Conservation (phyloP, 2,113 vertebrate genomes). For the Nothoprocta perdicaria region DNA sequence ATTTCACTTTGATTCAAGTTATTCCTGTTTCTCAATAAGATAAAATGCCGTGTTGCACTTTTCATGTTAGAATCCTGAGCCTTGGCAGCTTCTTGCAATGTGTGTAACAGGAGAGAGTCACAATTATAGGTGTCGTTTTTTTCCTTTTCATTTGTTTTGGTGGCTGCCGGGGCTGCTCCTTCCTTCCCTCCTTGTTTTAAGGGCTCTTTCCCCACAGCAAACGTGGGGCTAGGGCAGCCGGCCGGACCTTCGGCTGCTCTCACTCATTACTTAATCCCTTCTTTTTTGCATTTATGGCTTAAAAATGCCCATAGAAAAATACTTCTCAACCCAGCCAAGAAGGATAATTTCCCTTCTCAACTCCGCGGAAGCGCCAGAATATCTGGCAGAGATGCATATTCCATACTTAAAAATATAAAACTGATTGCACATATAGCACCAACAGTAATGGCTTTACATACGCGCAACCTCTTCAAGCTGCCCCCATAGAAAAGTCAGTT, state of each 20-base stretch:
- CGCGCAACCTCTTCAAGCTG: not conserved
- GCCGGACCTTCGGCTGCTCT: not conserved
- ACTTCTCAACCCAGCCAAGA: not conserved
- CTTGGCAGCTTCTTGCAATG: not conserved
- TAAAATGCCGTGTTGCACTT: conserved; percentile 30
- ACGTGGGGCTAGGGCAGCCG: not conserved
- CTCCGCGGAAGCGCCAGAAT: not conserved
- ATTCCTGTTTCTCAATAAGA: conserved; percentile 66
- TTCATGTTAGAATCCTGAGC: conserved; percentile 16
- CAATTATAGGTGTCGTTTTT: not conserved
- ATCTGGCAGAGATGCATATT: not conserved
- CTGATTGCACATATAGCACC: not conserved
- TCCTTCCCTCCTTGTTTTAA: not conserved
- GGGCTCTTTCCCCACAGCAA: conserved; percentile 2
- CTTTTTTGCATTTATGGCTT: not conserved
- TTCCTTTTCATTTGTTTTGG: not conserved
- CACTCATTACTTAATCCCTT: not conserved
- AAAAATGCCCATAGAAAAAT: conserved; percentile 14
- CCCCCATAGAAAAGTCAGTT: not conserved
- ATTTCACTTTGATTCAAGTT: conserved; percentile 65
- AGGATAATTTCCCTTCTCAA: not conserved
- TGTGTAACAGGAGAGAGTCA: not conserved
- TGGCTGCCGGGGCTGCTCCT: not conserved
- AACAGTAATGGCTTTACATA: not conserved
- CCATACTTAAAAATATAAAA: conserved; percentile 18